Percentiles rank a stretch among this genome's conserved stretches.
phyloP scores from a whole-genome alignment of 1,140 invertebrate genomes.

The Apis dorsata region DNA sequence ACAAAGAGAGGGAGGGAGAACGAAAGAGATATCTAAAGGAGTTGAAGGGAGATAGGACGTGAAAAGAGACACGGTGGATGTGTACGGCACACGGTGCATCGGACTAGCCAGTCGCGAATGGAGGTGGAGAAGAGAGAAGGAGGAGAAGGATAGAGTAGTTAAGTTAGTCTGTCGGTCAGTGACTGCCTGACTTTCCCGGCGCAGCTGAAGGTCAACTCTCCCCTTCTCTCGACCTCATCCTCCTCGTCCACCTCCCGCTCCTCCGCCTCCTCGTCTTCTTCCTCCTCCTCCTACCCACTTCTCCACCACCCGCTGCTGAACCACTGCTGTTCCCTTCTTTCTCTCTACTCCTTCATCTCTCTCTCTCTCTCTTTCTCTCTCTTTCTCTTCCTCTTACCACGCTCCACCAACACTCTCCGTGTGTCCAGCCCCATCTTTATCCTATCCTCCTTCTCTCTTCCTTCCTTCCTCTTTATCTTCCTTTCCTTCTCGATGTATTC shows the following conservation, averaged over 20 bases:
- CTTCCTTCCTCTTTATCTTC: constrained; percentile 11
- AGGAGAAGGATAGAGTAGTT: constrained; percentile 79
- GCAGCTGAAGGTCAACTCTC: constrained; percentile 80
- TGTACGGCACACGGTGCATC: constrained; percentile 70
- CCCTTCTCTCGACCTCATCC: constrained; percentile 73
- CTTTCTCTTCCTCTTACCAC: constrained; percentile 18
- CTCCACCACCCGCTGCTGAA: constrained; percentile 51
- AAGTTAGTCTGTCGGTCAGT: constrained; percentile 81
- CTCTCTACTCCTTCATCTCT: background rate
- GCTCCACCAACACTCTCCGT: constrained; percentile 43
- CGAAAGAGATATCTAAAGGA: background rate
- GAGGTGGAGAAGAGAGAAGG: constrained; percentile 69
- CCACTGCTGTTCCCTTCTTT: constrained; percentile 20
- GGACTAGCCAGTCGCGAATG: constrained; percentile 74
- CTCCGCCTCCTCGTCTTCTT: constrained; percentile 46
- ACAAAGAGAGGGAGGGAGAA: background rate
- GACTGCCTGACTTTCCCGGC: constrained; percentile 81
- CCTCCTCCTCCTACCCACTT: constrained; percentile 42
- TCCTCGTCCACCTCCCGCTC: constrained; percentile 48
- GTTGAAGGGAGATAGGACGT: constrained; percentile 22
- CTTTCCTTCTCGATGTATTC: background rate
- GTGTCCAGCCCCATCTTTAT: constrained; percentile 57
- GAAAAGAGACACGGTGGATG: constrained; percentile 18
- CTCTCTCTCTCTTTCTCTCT: background rate
- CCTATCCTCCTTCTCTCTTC: constrained; percentile 36